Conservation (phyloP, 1,140 invertebrate species). For the Parasteatoda tepidariorum region DNA sequence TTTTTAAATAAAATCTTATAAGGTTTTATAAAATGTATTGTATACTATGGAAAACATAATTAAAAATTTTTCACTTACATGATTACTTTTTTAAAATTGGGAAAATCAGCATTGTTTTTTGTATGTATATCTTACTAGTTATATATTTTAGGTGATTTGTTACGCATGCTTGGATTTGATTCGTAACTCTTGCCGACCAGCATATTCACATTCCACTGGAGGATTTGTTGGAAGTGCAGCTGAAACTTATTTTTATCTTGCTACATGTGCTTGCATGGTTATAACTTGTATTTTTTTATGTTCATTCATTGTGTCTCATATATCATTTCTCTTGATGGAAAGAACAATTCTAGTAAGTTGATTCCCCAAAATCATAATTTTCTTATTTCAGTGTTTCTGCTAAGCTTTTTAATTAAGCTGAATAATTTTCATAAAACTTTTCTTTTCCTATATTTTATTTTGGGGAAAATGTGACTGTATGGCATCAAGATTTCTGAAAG, state of each 20-base stretch:
- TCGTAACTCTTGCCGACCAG: slow-evolving; percentile 29
- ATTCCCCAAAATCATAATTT: neutral
- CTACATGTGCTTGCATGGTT: slow-evolving; percentile 19
- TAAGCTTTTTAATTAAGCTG: neutral
- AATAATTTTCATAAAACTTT: neutral
- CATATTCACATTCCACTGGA: slow-evolving; percentile 35
- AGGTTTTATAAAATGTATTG: too few relatives aligned
- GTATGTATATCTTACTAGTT: too few relatives aligned
- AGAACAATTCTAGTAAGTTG: slow-evolving; percentile 49
- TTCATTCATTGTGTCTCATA: slow-evolving; percentile 33
- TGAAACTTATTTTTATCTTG: slow-evolving; percentile 48
- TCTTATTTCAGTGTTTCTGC: neutral
- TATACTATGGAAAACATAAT: too few relatives aligned
- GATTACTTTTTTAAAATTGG: too few relatives aligned
- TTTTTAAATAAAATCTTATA: too few relatives aligned
- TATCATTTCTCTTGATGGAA: slow-evolving; percentile 23
- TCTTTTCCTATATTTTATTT: too few relatives aligned
- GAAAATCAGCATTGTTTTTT: too few relatives aligned
- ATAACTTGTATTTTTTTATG: slow-evolving; percentile 19
- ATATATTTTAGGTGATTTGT: slow-evolving; percentile 13
- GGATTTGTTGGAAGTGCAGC: slow-evolving; percentile 51
- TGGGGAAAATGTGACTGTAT: too few relatives aligned
- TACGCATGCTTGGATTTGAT: slow-evolving; percentile 15
- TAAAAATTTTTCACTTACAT: too few relatives aligned
- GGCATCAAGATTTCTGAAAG: too few relatives aligned